Evolutionary conservation across 2,888 invertebrate species (phyloP).

Genomic region (Shargacucullia verbasci): DNA sequence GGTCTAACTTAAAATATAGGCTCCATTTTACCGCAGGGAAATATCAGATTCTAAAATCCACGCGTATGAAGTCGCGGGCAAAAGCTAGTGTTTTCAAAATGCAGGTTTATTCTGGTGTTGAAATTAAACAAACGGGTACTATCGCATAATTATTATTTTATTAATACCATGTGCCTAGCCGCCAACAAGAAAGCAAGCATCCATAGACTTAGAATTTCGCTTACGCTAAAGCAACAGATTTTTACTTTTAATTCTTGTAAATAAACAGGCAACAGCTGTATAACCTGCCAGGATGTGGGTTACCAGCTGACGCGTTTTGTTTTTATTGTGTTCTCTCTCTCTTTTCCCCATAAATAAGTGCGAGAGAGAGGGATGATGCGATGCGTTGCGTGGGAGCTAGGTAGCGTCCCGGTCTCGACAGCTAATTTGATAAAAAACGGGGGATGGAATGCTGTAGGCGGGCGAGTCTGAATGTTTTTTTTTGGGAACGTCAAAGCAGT

Average conservation of each 20-base stretch:
- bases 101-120: too few species aligned
- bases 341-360: slow-evolving; percentile 1
- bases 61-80: too few species aligned
- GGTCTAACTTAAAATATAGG: too few species aligned
- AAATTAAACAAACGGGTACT: too few species aligned
- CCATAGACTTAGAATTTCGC: too few species aligned
- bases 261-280: slow-evolving; percentile 49
- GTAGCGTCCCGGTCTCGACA: slow-evolving; percentile 35
- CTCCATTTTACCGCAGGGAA: too few species aligned
- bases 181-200: too few species aligned
- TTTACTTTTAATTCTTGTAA: background rate
- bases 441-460: slow-evolving; percentile 36
- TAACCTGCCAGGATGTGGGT: slow-evolving; percentile 56
- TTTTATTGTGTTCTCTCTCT: slow-evolving; percentile 39
- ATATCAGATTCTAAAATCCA: too few species aligned
- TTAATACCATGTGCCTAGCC: too few species aligned
- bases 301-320: slow-evolving; percentile 52
- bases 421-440: slow-evolving; percentile 53
- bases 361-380: slow-evolving; percentile 20
- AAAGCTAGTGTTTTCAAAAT: too few species aligned
- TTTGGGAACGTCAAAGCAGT: background rate
- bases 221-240: too few species aligned
- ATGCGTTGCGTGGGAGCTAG: slow-evolving; percentile 33
- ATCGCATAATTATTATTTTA: too few species aligned
- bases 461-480: background rate